These are phyloP conservation scores for Hypanus sabinus DNA, from an alignment of 2,113 vertebrate genomes.

Conservation along the genomic window DNA sequence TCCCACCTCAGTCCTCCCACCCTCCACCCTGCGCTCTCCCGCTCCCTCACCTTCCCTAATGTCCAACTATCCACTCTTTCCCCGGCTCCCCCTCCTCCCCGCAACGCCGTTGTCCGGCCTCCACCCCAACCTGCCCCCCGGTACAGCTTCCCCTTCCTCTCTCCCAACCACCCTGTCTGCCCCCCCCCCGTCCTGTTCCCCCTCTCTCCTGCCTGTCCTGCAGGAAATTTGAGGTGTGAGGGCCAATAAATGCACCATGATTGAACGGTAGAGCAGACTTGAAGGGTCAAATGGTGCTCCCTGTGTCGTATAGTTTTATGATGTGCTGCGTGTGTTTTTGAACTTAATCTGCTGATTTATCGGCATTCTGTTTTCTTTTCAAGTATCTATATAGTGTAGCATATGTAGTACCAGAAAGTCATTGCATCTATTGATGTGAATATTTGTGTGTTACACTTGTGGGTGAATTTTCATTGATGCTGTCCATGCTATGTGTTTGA, in stretches of 20 bases:
- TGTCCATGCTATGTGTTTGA: no score
- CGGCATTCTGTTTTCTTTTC: background rate
- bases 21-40: background rate
- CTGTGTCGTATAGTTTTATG: no score
- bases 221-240: no score
- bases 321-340: background rate
- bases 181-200: background rate
- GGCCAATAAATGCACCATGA: no score
- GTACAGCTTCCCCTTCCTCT: no score
- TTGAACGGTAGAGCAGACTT: no score
- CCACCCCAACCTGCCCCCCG: no score
- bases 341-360: background rate
- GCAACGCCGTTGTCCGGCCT: no score
- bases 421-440: background rate
- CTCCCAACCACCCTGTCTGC: accelerated
- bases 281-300: no score
- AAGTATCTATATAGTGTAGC: background rate
- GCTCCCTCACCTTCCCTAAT: background rate
- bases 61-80: no score
- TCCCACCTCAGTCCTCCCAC: accelerated
- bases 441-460: background rate
- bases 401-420: background rate
- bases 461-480: background rate
- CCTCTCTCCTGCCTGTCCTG: no score
- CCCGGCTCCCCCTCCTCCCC: no score